Percentiles rank a stretch among this genome's conserved stretches.
These are phyloP conservation scores for Denticeps clupeoides DNA, from an alignment of 2,797 vertebrate species.

Conservation along the genomic window DNA sequence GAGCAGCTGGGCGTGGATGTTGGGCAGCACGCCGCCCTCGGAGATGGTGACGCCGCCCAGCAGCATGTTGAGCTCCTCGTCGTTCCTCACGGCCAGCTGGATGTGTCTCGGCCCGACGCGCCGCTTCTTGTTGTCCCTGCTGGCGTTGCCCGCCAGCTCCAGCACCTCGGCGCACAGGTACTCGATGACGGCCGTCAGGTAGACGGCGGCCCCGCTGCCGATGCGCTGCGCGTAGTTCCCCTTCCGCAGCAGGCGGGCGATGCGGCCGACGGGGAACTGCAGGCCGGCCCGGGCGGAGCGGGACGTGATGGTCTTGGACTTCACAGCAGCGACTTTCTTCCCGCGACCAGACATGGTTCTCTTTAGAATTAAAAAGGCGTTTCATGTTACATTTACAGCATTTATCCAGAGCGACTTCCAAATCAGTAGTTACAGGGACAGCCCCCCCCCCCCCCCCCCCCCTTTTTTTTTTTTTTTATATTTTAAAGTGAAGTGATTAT, in stretches of 20 bases:
- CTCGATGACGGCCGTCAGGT: slow-evolving; percentile 58
- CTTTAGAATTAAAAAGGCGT: no score
- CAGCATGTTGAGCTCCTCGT: slow-evolving; percentile 56
- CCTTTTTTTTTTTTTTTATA: no score
- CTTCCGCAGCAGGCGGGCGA: slow-evolving; percentile 50
- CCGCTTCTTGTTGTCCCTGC: slow-evolving; percentile 50
- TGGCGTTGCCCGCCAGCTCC: slow-evolving; percentile 59
- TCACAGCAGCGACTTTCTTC: slow-evolving; percentile 46
- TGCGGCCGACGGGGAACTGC: slow-evolving; percentile 58
- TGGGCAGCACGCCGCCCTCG: slow-evolving; percentile 60
- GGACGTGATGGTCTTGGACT: background rate
- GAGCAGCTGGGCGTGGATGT: slow-evolving; percentile 53
- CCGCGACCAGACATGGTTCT: slow-evolving; percentile 71
- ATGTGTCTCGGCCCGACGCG: slow-evolving; percentile 64
- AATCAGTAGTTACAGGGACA: no score
- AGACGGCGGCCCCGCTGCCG: slow-evolving; percentile 46
- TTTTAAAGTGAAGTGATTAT: no score
- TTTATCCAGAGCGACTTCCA: no score
- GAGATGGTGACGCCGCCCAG: slow-evolving; percentile 53
- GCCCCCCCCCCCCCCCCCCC: no score
- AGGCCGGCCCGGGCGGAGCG: slow-evolving; percentile 50
- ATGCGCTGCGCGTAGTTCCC: slow-evolving; percentile 46
- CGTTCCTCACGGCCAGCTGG: slow-evolving; percentile 60
- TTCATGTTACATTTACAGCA: no score
- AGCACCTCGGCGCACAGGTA: slow-evolving; percentile 63